These are phyloP conservation scores for Pediacus dermestoides DNA, from an alignment of 2,888 invertebrate species.

Conservation along the genomic window DNA sequence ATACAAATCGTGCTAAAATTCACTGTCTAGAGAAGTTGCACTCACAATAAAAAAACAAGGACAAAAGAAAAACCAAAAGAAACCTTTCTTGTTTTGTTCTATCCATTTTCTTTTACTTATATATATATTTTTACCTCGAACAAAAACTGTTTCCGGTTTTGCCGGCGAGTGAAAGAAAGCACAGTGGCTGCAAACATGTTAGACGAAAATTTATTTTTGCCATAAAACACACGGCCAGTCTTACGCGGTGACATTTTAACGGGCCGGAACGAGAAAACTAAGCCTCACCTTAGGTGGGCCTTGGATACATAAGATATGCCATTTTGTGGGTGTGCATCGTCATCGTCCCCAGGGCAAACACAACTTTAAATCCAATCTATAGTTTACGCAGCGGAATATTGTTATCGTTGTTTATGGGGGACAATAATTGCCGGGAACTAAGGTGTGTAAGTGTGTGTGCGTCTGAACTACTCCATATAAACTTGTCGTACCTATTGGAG, in stretches of 20 bases:
- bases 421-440: conserved; percentile 11
- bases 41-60: conserved; percentile 7
- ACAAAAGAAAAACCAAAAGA: conserved; percentile 16
- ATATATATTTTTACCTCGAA: conserved; percentile 21
- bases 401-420: conserved; percentile 11
- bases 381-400: conserved; percentile 7
- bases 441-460: too few relatives aligned
- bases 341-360: conserved; percentile 6
- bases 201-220: conserved; percentile 38
- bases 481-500: background rate
- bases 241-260: conserved; percentile 40
- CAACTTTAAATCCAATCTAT: conserved; percentile 13
- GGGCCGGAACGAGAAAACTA: conserved; percentile 31
- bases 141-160: conserved; percentile 24
- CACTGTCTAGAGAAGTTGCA: conserved; percentile 19
- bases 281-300: background rate
- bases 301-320: background rate
- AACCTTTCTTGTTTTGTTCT: conserved; percentile 19
- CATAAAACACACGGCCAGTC: conserved; percentile 39
- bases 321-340: conserved; percentile 1
- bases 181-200: conserved; percentile 28
- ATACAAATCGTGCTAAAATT: conserved; percentile 26
- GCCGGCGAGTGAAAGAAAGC: conserved; percentile 18
- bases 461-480: too few relatives aligned
- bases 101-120: conserved; percentile 14